Evolutionary conservation across 2,797 vertebrate genomes (phyloP).

Genomic region (Ctenochaetus hawaiiensis): DNA sequence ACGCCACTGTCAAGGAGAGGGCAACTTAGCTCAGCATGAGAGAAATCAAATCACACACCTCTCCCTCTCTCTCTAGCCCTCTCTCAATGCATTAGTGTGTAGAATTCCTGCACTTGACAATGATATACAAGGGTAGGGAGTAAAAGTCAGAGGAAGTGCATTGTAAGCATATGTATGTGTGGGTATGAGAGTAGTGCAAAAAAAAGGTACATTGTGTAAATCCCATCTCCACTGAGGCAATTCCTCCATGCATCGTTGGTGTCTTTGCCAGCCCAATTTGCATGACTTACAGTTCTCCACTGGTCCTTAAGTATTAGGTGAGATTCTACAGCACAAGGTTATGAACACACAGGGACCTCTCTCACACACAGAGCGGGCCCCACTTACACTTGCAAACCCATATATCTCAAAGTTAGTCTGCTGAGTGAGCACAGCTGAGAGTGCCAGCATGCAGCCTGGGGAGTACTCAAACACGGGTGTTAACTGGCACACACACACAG

Average conservation of each 20-base stretch:
- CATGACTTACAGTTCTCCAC: conserved; percentile 80
- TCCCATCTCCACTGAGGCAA: conserved; percentile 59
- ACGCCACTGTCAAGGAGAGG: conserved; percentile 58
- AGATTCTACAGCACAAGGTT: conserved; percentile 73
- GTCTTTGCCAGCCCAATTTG: conserved; percentile 79
- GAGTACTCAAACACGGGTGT: conserved; percentile 63
- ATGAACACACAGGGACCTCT: conserved; percentile 77
- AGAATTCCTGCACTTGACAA: conserved; percentile 49
- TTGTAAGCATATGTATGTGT: conserved; percentile 69
- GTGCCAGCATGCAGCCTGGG: conserved; percentile 55
- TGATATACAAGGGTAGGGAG: conserved; percentile 63
- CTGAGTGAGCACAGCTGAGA: conserved; percentile 80
- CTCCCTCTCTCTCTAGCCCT: conserved; percentile 39
- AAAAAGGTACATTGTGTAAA: conserved; percentile 61
- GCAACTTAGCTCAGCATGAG: conserved; percentile 47
- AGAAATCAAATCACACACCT: conserved; percentile 59
- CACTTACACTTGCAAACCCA: conserved; percentile 69
- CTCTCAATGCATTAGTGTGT: conserved; percentile 28
- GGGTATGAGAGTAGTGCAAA: conserved; percentile 34
- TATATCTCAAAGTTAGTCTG: conserved; percentile 80
- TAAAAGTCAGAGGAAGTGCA: conserved; percentile 71
- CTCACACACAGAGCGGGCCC: conserved; percentile 45
- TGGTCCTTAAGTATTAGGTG: conserved; percentile 76
- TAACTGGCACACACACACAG: conserved; percentile 60
- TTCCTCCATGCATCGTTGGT: conserved; percentile 77